A percentile compares a stretch with the other conserved stretches of the same genome.
These are phyloP conservation scores for Toxostoma redivivum DNA, from an alignment of 2,113 vertebrate species.

Conservation along the genomic window DNA sequence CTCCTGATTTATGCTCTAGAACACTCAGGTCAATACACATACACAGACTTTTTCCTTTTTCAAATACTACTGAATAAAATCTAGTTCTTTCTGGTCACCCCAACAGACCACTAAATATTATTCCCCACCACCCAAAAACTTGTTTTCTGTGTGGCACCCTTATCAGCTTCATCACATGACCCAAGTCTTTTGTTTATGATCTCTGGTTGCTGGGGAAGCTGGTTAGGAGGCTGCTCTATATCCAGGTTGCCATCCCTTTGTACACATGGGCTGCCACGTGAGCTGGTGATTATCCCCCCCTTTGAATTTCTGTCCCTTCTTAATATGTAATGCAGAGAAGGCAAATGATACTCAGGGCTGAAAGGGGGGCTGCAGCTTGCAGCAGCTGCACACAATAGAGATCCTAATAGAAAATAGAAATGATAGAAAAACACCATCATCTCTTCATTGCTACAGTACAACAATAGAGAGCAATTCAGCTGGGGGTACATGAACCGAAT, in stretches of 20 bases:
- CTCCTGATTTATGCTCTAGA: background rate
- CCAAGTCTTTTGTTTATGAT: background rate
- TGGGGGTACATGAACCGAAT: background rate
- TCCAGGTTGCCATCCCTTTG: background rate
- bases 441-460: background rate
- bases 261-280: background rate
- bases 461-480: background rate
- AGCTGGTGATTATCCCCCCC: background rate
- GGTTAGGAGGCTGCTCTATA: background rate
- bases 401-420: background rate
- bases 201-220: background rate
- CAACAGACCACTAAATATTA: background rate
- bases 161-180: rapidly evolving
- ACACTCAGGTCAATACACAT: background rate
- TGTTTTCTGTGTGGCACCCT: background rate
- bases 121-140: rapidly evolving
- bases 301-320: background rate
- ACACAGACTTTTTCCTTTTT: background rate
- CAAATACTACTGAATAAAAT: background rate
- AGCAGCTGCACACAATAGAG: slow-evolving; percentile 1
- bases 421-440: background rate
- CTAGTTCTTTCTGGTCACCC: background rate
- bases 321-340: background rate
- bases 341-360: background rate
- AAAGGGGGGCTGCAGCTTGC: background rate